These are phyloP conservation scores for Hemicrepidius hirtus DNA, from an alignment of 2,888 invertebrate genomes.

Conservation along the genomic window DNA sequence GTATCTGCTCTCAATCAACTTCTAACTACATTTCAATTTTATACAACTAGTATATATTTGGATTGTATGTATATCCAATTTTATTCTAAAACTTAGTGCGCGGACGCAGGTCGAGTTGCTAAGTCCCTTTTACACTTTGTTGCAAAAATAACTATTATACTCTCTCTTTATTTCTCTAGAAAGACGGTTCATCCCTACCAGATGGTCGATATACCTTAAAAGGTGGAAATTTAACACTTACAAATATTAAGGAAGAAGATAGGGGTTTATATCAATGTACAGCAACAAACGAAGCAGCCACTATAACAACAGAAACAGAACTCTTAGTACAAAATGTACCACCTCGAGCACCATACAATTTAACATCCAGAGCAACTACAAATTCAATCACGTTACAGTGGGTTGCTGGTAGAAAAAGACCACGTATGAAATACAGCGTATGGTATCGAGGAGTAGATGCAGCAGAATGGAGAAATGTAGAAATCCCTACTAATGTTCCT, in stretches of 20 bases:
- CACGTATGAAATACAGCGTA: constrained; percentile 87
- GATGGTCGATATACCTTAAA: constrained; percentile 79
- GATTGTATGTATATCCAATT: too few species aligned
- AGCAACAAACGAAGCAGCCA: constrained; percentile 91
- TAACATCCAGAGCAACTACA: constrained; percentile 83
- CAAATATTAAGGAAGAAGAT: constrained; percentile 87
- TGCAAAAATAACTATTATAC: too few species aligned
- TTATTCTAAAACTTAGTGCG: too few species aligned
- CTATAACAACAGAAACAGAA: constrained; percentile 87
- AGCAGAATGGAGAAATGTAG: constrained; percentile 89
- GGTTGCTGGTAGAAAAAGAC: constrained; percentile 87
- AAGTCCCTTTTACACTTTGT: too few species aligned
- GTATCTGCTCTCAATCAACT: too few species aligned
- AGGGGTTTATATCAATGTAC: constrained; percentile 90
- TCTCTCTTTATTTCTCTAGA: constrained; percentile 73
- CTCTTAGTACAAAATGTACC: constrained; percentile 89
- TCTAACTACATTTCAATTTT: too few species aligned
- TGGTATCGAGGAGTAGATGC: constrained; percentile 88
- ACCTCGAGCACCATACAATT: constrained; percentile 92
- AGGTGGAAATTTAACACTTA: constrained; percentile 89
- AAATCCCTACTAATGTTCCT: constrained; percentile 81
- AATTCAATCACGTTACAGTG: constrained; percentile 86
- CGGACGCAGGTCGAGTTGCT: too few species aligned
- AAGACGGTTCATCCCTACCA: constrained; percentile 84
- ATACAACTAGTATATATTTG: too few species aligned